These are phyloP conservation scores for Crenuchus spilurus DNA, from an alignment of 2,797 vertebrate species.

Conservation along the genomic window DNA sequence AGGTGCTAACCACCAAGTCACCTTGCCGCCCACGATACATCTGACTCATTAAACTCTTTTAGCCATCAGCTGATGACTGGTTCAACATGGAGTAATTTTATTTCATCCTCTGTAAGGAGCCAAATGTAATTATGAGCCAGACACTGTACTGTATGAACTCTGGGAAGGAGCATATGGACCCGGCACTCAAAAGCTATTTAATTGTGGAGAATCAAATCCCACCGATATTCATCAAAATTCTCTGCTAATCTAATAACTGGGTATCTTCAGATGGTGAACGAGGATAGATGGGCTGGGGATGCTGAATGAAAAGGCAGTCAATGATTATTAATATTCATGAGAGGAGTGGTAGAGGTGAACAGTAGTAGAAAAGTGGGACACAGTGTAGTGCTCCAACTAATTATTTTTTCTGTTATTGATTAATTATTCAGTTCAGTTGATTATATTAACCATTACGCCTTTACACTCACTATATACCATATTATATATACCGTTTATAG, in stretches of 20 bases:
- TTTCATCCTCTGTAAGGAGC: neutral
- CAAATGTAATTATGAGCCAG: constrained; percentile 16
- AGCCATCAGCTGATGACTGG: constrained; percentile 1
- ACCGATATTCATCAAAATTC: constrained; percentile 7
- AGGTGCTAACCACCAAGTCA: too few species aligned
- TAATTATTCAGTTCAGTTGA: too few species aligned
- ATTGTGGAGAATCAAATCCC: constrained; percentile 10
- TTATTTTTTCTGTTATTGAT: too few species aligned
- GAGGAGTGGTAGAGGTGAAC: neutral
- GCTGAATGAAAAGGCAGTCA: neutral
- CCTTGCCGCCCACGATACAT: too few species aligned
- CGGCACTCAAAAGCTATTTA: constrained; percentile 17
- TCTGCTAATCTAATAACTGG: neutral
- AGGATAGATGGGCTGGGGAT: neutral
- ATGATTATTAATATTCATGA: constrained; percentile 5
- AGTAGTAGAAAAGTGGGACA: neutral
- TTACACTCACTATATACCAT: too few species aligned
- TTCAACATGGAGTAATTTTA: constrained; percentile 11
- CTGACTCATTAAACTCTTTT: constrained; percentile 8
- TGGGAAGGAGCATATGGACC: neutral
- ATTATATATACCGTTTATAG: too few species aligned
- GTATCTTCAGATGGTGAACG: neutral
- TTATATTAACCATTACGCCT: too few species aligned
- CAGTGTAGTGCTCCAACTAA: too few species aligned
- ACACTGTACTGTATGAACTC: constrained; percentile 21